A percentile compares a stretch with the other conserved stretches of the same genome.
These are phyloP conservation scores for Philaenus spumarius DNA, from an alignment of 1,140 invertebrate genomes.

Conservation along the genomic window DNA sequence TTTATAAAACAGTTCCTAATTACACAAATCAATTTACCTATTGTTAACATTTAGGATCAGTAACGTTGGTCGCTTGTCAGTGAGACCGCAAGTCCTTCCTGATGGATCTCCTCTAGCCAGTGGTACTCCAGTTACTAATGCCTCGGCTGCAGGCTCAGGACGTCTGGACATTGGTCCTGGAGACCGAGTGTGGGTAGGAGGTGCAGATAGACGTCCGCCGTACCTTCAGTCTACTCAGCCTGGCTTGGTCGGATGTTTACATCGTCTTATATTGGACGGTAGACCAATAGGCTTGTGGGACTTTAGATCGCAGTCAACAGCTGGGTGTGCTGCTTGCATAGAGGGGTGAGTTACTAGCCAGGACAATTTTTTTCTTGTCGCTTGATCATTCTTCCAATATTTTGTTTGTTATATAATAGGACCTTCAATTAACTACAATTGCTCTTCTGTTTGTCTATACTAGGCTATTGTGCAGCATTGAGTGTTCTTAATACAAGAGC, in stretches of 20 bases:
- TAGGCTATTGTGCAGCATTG: no score
- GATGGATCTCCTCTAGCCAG: constrained; percentile 34
- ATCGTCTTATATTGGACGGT: constrained; percentile 69
- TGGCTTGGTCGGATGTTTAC: constrained; percentile 66
- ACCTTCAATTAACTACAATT: background rate
- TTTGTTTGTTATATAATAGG: no score
- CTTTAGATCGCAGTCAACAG: constrained; percentile 57
- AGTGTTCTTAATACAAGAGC: no score
- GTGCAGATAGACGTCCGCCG: constrained; percentile 37
- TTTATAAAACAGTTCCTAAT: no score
- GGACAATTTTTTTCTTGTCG: background rate
- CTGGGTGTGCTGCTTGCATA: constrained; percentile 65
- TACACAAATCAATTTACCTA: no score
- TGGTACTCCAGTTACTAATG: constrained; percentile 38
- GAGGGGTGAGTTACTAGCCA: constrained; percentile 50
- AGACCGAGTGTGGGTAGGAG: constrained; percentile 52
- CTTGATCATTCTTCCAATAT: background rate
- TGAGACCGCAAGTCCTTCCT: constrained; percentile 41
- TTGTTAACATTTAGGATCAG: constrained; percentile 40
- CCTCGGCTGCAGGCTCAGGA: constrained; percentile 44
- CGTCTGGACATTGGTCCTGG: constrained; percentile 44
- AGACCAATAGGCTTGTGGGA: constrained; percentile 82
- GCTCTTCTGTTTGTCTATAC: background rate
- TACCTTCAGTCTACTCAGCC: constrained; percentile 29
- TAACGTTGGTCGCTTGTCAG: constrained; percentile 48